Evolutionary conservation across 2,888 invertebrate species (phyloP).

Genomic region (Synanthedon vespiformis): DNA sequence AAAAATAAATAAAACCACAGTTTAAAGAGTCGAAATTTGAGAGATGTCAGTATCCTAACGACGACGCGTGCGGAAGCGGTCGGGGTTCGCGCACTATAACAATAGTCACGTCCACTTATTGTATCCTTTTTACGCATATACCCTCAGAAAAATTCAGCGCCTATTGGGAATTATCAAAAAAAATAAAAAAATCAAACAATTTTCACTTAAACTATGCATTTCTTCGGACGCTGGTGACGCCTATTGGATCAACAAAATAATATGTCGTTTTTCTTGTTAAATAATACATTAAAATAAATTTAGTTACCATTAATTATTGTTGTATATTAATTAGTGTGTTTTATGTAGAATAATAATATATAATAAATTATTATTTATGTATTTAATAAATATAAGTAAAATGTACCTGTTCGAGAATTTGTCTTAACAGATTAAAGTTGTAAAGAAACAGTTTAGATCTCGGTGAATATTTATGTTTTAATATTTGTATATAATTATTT

Average conservation of each 20-base stretch:
- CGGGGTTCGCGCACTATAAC: conserved; percentile 33
- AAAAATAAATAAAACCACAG: too few relatives aligned
- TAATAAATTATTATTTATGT: too few relatives aligned
- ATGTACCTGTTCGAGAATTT: too few relatives aligned
- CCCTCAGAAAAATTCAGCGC: conserved; percentile 57
- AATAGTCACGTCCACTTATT: conserved; percentile 45
- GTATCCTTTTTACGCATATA: conserved; percentile 37
- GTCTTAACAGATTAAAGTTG: too few relatives aligned
- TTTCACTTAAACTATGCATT: conserved; percentile 27
- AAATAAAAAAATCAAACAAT: conserved; percentile 41
- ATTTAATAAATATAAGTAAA: too few relatives aligned
- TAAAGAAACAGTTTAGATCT: too few relatives aligned
- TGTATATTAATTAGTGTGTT: conserved; percentile 3
- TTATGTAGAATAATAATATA: background rate
- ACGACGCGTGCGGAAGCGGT: background rate
- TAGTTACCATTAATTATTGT: conserved; percentile 3
- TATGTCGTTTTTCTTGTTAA: background rate
- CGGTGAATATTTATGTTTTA: too few relatives aligned
- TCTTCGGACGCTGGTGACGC: conserved; percentile 23
- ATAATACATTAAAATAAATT: background rate
- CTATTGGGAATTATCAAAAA: conserved; percentile 51
- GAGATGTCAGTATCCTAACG: too few relatives aligned
- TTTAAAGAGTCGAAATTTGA: too few relatives aligned
- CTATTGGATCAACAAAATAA: background rate
- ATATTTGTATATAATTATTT: too few relatives aligned